These are phyloP conservation scores for Drosophila miranda DNA, from an alignment of 1,140 invertebrate species.

Conservation along the genomic window DNA sequence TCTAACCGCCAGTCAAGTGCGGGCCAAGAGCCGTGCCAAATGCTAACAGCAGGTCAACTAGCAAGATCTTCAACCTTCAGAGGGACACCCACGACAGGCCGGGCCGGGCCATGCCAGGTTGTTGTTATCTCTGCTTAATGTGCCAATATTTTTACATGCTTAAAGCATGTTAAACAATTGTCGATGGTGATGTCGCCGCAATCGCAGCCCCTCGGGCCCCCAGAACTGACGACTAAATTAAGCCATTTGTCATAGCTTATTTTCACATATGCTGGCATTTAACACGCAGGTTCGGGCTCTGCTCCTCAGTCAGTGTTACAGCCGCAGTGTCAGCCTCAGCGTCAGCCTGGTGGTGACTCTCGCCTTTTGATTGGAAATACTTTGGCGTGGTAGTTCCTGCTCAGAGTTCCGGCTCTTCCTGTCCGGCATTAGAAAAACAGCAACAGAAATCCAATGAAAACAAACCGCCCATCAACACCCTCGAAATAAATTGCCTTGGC, in stretches of 20 bases:
- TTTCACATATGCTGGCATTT: slow-evolving; percentile 82
- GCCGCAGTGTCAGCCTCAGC: slow-evolving; percentile 31
- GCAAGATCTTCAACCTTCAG: slow-evolving; percentile 17
- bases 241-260: slow-evolving; percentile 82
- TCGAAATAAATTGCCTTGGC: slow-evolving; percentile 68
- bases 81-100: slow-evolving; percentile 8
- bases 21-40: slow-evolving; percentile 32
- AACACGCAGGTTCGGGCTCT: slow-evolving; percentile 61
- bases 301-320: slow-evolving; percentile 5
- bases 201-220: slow-evolving; percentile 14
- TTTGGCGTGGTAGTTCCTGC: slow-evolving; percentile 40
- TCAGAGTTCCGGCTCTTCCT: too few species aligned
- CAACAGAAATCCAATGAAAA: slow-evolving; percentile 81
- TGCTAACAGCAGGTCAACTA: slow-evolving; percentile 76
- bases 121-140: slow-evolving; percentile 71
- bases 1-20: slow-evolving; percentile 45
- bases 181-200: slow-evolving; percentile 16
- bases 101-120: slow-evolving; percentile 18
- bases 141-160: slow-evolving; percentile 76
- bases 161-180: slow-evolving; percentile 68
- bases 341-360: slow-evolving; percentile 40
- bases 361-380: slow-evolving; percentile 75
- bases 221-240: slow-evolving; percentile 79
- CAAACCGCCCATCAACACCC: slow-evolving; percentile 82
- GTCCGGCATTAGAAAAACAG: slow-evolving; percentile 70